Evolutionary conservation across 1,140 invertebrate genomes (phyloP).

Genomic region (Pinna nobilis): DNA sequence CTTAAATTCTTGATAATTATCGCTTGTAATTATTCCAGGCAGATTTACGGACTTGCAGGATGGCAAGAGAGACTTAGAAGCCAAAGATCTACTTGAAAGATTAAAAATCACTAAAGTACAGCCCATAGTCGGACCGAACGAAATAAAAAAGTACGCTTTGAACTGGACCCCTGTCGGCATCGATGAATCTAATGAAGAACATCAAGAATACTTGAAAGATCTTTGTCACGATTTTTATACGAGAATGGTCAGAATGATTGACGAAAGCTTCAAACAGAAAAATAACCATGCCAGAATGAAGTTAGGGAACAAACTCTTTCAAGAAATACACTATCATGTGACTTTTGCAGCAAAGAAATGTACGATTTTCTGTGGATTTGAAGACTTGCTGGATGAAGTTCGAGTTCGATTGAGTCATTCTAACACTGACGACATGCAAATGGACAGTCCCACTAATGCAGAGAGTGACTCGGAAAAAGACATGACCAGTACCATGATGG

Average conservation of each 20-base stretch:
- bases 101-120: constrained; percentile 38
- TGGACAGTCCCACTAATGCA: no score
- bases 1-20: background rate
- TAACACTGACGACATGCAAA: background rate
- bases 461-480: background rate
- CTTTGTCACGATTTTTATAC: constrained; percentile 52
- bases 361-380: constrained; percentile 44
- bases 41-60: constrained; percentile 48
- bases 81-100: constrained; percentile 33
- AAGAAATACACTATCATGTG: constrained; percentile 96
- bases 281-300: background rate
- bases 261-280: constrained; percentile 15
- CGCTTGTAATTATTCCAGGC: constrained; percentile 28
- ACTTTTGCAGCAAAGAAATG: constrained; percentile 82
- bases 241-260: constrained; percentile 51
- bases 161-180: constrained; percentile 45
- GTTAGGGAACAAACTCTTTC: no score
- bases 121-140: constrained; percentile 8
- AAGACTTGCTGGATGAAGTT: constrained; percentile 41
- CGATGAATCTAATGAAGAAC: constrained; percentile 38
- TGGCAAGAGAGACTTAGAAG: constrained; percentile 49
- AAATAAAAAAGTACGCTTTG: constrained; percentile 35
- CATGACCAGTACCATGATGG: background rate
- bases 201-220: constrained; percentile 48
- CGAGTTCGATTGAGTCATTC: background rate